Evolutionary conservation across 2,113 vertebrate species (phyloP).

Genomic region (Rhynchopsitta pachyrhyncha): DNA sequence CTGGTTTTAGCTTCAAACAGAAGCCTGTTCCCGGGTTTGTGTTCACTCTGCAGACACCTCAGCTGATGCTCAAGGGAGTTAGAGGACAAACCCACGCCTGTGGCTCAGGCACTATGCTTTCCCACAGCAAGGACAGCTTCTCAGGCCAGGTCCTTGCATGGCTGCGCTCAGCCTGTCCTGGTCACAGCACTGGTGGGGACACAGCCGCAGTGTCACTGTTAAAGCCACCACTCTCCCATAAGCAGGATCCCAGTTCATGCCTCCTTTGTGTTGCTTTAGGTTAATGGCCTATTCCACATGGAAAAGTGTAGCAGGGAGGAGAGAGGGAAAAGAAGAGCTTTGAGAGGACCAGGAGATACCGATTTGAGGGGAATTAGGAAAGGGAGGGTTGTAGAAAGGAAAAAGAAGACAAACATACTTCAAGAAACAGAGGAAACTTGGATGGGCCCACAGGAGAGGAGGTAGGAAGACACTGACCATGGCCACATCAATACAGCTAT

Average conservation of each 20-base stretch:
- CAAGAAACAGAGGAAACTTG: neutral
- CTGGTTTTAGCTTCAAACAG: neutral
- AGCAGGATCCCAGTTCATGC: neutral
- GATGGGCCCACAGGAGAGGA: neutral
- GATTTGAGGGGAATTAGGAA: neutral
- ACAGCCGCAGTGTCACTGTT: neutral
- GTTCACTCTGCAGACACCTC: neutral
- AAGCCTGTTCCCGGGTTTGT: neutral
- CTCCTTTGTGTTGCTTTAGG: neutral
- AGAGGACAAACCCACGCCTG: fast-evolving
- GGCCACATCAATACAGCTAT: neutral
- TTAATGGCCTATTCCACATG: neutral
- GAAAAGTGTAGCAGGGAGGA: neutral
- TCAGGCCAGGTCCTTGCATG: neutral
- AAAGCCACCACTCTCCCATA: neutral
- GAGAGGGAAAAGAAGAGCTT: neutral
- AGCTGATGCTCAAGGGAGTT: fast-evolving
- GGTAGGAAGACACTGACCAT: neutral
- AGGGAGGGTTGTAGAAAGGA: neutral
- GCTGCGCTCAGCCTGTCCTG: neutral
- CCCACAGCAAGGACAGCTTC: neutral
- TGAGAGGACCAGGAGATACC: neutral
- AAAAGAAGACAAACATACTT: neutral
- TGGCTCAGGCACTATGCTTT: fast-evolving
- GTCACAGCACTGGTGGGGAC: neutral